Percentiles rank a stretch among this genome's conserved stretches.
Evolutionary conservation across 2,888 invertebrate genomes (phyloP).

Genomic region (Pinctada fucata): DNA sequence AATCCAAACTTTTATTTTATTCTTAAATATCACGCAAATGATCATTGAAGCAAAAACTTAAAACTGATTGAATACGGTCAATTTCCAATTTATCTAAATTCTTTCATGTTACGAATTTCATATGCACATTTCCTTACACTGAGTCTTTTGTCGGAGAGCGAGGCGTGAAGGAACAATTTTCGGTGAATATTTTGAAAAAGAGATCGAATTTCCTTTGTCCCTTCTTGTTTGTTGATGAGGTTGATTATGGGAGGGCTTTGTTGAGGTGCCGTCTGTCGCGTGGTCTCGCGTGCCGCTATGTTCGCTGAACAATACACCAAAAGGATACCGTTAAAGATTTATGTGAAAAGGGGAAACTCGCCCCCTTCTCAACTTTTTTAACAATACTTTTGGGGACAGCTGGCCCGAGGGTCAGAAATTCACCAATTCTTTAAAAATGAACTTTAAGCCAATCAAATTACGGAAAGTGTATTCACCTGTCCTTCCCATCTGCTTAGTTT

Average conservation of each 20-base stretch:
- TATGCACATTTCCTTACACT: too few relatives aligned
- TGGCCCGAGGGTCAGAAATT: neutral
- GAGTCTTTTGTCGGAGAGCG: too few relatives aligned
- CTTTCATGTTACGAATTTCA: too few relatives aligned
- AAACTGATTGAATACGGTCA: too few relatives aligned
- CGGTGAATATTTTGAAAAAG: too few relatives aligned
- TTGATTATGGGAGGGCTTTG: neutral
- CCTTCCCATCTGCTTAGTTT: neutral
- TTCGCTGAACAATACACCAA: neutral
- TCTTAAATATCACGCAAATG: too few relatives aligned
- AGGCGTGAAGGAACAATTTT: too few relatives aligned
- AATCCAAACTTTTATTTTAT: too few relatives aligned
- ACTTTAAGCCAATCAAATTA: neutral
- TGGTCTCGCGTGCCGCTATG: neutral
- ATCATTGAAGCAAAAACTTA: too few relatives aligned
- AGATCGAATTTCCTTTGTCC: neutral
- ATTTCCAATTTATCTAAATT: too few relatives aligned
- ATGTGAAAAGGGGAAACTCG: neutral
- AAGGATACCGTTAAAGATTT: neutral
- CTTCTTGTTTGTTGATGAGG: neutral
- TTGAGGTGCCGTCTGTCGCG: neutral
- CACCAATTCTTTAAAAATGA: neutral
- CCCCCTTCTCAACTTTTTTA: neutral
- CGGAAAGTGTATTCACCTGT: neutral
- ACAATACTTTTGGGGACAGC: neutral